Percentiles rank a stretch among this genome's conserved stretches.
phyloP scores from a whole-genome alignment of 1,140 invertebrate species.

The Plectrocnemia conspersa region DNA sequence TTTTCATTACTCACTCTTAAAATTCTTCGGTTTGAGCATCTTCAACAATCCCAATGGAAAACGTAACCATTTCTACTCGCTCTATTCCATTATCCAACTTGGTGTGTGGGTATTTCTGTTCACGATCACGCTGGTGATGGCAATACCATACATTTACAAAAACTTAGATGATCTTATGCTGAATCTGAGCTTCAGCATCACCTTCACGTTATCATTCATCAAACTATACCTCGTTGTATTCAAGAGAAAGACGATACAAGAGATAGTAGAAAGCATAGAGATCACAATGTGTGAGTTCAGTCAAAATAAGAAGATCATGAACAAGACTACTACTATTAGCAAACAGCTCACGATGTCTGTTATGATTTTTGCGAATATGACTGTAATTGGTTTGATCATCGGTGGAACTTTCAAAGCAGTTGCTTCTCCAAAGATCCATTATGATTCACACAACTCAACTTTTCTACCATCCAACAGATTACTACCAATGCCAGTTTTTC shows the following conservation, averaged over 20 bases:
- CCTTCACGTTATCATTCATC: slow-evolving; percentile 21
- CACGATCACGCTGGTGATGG: slow-evolving; percentile 24
- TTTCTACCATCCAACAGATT: slow-evolving; percentile 24
- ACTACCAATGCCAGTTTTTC: slow-evolving; percentile 26
- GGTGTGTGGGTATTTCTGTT: slow-evolving; percentile 28
- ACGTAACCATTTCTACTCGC: slow-evolving; percentile 15
- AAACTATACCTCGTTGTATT: slow-evolving; percentile 25
- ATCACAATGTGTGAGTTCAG: slow-evolving; percentile 22
- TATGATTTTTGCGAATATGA: slow-evolving; percentile 28
- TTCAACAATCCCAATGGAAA: slow-evolving; percentile 24
- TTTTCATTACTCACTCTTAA: slow-evolving; percentile 26
- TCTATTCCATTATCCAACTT: slow-evolving; percentile 22
- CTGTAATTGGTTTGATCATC: slow-evolving; percentile 24
- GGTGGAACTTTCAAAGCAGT: slow-evolving; percentile 18
- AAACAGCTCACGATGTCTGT: slow-evolving; percentile 24
- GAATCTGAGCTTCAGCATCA: slow-evolving; percentile 29
- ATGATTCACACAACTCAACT: neutral
- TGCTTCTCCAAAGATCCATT: slow-evolving; percentile 10
- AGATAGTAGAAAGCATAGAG: slow-evolving; percentile 23
- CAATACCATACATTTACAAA: slow-evolving; percentile 23
- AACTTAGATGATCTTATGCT: slow-evolving; percentile 29
- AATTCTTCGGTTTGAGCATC: slow-evolving; percentile 25
- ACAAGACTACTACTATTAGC: slow-evolving; percentile 16
- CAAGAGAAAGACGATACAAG: slow-evolving; percentile 17
- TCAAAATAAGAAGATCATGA: slow-evolving; percentile 18